These are phyloP conservation scores for Microcebus jonahi DNA, from an alignment of 2,113 vertebrate species.

Conservation along the genomic window DNA sequence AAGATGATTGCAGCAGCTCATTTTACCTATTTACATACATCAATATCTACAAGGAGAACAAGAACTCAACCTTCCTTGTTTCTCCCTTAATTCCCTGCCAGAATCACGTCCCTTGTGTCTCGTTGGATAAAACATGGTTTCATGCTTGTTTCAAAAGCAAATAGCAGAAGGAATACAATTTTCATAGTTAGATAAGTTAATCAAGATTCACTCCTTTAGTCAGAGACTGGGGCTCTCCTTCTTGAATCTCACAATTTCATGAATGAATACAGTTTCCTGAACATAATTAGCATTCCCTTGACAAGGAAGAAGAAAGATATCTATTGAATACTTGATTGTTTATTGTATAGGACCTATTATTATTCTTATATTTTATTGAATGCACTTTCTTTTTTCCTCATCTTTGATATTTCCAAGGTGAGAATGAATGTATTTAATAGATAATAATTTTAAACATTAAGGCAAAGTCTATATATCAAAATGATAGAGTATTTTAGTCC, in stretches of 20 bases:
- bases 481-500: not conserved
- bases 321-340: not conserved
- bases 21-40: not conserved
- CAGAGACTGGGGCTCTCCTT: not conserved
- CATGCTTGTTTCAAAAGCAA: not conserved
- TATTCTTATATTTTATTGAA: not conserved
- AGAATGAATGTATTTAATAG: not conserved
- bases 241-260: not conserved
- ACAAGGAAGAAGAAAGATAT: not conserved
- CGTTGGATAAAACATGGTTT: not conserved
- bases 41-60: not conserved
- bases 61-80: not conserved
- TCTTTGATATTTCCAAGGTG: not conserved
- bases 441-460: not conserved
- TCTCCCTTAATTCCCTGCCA: not conserved
- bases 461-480: not conserved
- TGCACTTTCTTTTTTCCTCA: not conserved
- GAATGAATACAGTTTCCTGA: not conserved
- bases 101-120: not conserved
- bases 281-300: not conserved
- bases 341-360: not conserved
- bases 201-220: not conserved
- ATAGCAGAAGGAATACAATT: not conserved
- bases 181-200: not conserved
- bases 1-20: not conserved